A percentile compares a stretch with the other conserved stretches of the same genome.
These are phyloP conservation scores for Xylocampa areola DNA, from an alignment of 2,888 invertebrate species.

Conservation along the genomic window DNA sequence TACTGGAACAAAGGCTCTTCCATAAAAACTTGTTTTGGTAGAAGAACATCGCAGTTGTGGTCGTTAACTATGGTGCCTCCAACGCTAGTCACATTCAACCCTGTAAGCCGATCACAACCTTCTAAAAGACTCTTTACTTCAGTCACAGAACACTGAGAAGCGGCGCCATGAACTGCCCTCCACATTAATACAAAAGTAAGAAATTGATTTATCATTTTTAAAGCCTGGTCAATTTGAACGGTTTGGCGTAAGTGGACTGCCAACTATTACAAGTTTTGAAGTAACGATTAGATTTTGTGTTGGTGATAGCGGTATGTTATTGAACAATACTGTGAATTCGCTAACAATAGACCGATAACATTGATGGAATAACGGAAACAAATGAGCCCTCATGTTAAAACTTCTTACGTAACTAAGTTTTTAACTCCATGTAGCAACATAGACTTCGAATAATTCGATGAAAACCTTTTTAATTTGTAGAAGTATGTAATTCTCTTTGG, in stretches of 20 bases:
- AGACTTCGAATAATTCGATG: too few species aligned
- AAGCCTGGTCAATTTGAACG: conserved; percentile 11
- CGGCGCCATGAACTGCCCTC: conserved; percentile 51
- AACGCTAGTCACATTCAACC: conserved; percentile 80
- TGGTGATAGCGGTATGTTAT: conserved; percentile 7
- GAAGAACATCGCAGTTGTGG: conserved; percentile 83
- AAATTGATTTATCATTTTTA: conserved; percentile 27
- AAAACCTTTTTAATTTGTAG: too few species aligned
- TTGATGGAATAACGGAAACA: conserved; percentile 39
- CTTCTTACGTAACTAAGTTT: background rate
- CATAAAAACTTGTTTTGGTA: conserved; percentile 84
- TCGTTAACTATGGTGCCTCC: conserved; percentile 85
- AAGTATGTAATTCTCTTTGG: too few species aligned
- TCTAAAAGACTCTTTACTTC: conserved; percentile 81
- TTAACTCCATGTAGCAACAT: too few species aligned
- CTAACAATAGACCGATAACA: conserved; percentile 54
- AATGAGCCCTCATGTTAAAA: conserved; percentile 10
- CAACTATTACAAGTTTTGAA: conserved; percentile 7
- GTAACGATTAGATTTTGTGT: conserved; percentile 8
- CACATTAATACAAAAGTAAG: conserved; percentile 45
- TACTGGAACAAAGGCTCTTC: conserved; percentile 85
- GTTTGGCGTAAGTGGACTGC: conserved; percentile 16
- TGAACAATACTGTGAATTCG: conserved; percentile 29
- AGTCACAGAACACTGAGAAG: conserved; percentile 70
- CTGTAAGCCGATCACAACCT: conserved; percentile 79